These are phyloP conservation scores for Salpingus planirostris DNA, from an alignment of 2,888 invertebrate genomes.

Conservation along the genomic window DNA sequence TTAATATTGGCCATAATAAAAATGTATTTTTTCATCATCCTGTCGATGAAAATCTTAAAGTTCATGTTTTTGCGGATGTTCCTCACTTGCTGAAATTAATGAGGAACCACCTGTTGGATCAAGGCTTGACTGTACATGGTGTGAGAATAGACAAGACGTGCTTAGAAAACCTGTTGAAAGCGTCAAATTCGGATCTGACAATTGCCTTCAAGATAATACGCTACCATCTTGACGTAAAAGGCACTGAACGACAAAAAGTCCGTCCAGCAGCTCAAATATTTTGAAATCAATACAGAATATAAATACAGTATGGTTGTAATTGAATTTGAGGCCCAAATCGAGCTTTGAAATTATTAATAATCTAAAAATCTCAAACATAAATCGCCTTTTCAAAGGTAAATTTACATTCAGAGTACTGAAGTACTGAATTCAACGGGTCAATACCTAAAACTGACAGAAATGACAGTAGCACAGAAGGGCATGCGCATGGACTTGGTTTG, in stretches of 20 bases:
- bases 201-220: conserved; percentile 11
- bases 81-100: not conserved
- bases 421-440: no score
- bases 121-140: not conserved
- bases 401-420: no score
- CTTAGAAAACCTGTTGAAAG: not conserved
- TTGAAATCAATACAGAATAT: no score
- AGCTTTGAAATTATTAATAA: no score
- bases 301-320: no score
- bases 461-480: no score
- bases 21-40: not conserved
- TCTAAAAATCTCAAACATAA: no score
- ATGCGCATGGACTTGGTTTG: no score
- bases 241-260: conserved; percentile 12
- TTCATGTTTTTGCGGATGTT: not conserved
- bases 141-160: not conserved
- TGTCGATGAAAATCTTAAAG: not conserved
- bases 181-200: not conserved
- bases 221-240: conserved; percentile 8
- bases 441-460: no score
- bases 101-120: not conserved
- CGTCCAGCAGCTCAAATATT: conserved; percentile 7
- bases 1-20: not conserved
- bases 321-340: no score
- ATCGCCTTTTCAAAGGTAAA: no score